Evolutionary conservation across 2,888 invertebrate genomes (phyloP).

Genomic region (Diogma glabrata): DNA sequence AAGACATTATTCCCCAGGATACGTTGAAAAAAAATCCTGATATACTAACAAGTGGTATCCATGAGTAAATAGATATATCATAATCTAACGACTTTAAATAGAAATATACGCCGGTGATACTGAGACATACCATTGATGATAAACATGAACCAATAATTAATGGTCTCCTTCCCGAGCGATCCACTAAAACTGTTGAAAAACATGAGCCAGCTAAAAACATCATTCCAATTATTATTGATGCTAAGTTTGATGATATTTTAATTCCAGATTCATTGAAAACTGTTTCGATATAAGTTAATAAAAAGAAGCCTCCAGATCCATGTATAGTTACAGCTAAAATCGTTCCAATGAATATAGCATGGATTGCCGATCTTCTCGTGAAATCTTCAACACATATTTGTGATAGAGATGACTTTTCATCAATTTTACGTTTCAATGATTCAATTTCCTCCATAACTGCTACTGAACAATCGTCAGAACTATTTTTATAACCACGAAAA

Average conservation of each 20-base stretch:
- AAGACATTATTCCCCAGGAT: conserved; percentile 28
- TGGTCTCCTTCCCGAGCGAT: conserved; percentile 28
- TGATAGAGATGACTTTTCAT: no score
- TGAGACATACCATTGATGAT: conserved; percentile 25
- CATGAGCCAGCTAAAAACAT: conserved; percentile 28
- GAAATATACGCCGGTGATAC: conserved; percentile 26
- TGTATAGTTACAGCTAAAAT: no score
- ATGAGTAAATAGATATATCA: conserved; percentile 23
- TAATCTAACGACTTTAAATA: conserved; percentile 14
- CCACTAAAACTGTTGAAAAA: conserved; percentile 27
- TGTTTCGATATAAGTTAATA: no score
- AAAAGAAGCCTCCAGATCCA: no score
- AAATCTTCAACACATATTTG: not conserved
- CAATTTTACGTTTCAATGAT: no score
- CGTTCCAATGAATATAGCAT: no score
- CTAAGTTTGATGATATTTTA: no score
- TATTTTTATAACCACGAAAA: conserved; percentile 8
- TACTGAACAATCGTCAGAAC: not conserved
- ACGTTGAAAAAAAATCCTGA: conserved; percentile 26
- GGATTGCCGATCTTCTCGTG: no score
- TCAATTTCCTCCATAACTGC: not conserved
- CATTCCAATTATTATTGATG: no score
- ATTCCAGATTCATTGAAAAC: no score
- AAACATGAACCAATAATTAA: conserved; percentile 14
- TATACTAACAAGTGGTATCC: conserved; percentile 29